Base-by-base conservation (phyloP, 2,888 invertebrate genomes). In the Acanthopleura granulata region DNA sequence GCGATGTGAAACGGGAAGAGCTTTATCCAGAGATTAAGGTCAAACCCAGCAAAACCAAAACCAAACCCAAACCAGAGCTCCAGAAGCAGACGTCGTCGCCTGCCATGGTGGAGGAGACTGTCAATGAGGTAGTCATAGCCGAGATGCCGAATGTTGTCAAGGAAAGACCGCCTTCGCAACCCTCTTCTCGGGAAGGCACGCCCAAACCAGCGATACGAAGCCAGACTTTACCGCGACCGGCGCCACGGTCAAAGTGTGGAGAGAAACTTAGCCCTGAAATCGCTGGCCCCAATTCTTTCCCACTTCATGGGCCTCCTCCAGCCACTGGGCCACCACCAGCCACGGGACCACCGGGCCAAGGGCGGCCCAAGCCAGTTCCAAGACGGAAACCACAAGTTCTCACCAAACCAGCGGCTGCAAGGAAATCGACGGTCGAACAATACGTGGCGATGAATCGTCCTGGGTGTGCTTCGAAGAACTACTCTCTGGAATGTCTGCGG, bases 381-480 rank as follows among this genome's bases (percentile, higher is more conserved):
- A 73, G 87, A 27, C 79, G 81, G 61, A 81, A 84, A 29, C 85
- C 85, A 3, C 80, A 81, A 50, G 72, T 84, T 18, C 77, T 80
- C 3, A 83, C 84, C 25, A 82, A 66, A 66, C 66, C 66, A 22
- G 6, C 29, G 66, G 25, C 66, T 6, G 57, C 12, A 6, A 18
- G 69, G 25, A 40, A 40, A 71, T 71, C 71, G 18, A 40, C 84
- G 50, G 79, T 80, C 14, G 87, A 87, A 74, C 87, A 87, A 72
- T 87, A 87, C 72, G 84, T 87, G 30, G 85, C 87, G 1, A 87
- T 87, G 87, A 87, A 87, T 72, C 77, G 85, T 40, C 86, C 86
- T 3, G 84, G 82, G 73, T 49, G 49, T n/a, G 79, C 83, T 0
- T 82, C 85, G 12, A 84, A 84, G 22, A 80, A 83, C 15, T 77